phyloP scores from a whole-genome alignment of 2,797 vertebrate genomes.

The Pygocentrus nattereri region DNA sequence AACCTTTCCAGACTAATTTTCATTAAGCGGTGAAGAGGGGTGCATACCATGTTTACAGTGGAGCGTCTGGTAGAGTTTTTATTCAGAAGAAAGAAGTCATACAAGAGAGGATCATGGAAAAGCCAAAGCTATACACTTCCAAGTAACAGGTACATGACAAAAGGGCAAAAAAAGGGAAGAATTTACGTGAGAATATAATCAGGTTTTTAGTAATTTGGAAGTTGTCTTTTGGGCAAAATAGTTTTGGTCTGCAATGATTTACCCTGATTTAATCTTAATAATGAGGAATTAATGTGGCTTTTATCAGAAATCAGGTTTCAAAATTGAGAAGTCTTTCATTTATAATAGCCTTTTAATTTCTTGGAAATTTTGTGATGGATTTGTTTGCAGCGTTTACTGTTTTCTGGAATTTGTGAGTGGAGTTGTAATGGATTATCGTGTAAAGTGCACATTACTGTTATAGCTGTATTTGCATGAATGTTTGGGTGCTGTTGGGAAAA shows the following conservation, averaged over 20 bases:
- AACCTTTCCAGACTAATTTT: constrained; percentile 10
- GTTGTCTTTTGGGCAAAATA: not conserved
- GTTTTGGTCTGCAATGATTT: not conserved
- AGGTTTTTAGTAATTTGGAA: not conserved
- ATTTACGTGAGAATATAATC: not conserved
- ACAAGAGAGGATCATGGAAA: constrained; percentile 74
- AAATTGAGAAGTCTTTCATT: too few relatives aligned
- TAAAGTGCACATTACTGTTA: not conserved
- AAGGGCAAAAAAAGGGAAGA: not conserved
- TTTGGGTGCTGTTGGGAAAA: not conserved
- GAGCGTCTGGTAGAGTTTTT: constrained; percentile 74
- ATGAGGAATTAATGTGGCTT: not conserved
- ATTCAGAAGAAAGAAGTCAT: constrained; percentile 66
- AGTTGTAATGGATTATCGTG: not conserved
- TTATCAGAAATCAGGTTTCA: too few relatives aligned
- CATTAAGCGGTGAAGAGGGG: not conserved
- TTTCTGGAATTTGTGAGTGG: not conserved
- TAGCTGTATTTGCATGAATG: not conserved
- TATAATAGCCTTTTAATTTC: too few relatives aligned
- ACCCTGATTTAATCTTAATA: not conserved
- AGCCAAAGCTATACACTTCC: constrained; percentile 74
- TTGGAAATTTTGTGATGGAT: not conserved
- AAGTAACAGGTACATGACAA: constrained; percentile 69
- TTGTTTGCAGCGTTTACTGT: not conserved
- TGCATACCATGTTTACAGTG: constrained; percentile 72